These are phyloP conservation scores for Panurus biarmicus DNA, from an alignment of 2,113 vertebrate species.

Conservation along the genomic window DNA sequence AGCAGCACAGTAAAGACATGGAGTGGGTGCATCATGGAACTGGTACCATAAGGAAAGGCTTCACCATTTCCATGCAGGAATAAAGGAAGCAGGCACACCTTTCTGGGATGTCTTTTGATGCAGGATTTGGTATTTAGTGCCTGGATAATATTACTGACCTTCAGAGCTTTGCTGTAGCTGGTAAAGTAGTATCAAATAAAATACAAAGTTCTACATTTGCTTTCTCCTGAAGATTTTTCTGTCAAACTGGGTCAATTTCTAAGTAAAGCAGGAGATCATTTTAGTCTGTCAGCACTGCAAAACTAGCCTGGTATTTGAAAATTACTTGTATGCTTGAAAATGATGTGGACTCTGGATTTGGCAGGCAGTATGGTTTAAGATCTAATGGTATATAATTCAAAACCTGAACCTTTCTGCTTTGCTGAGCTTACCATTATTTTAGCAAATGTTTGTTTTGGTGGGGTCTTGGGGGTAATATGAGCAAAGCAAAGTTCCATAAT, in stretches of 20 bases:
- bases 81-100: not conserved
- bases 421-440: not conserved
- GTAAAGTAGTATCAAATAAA: not conserved
- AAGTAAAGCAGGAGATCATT: not conserved
- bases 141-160: not conserved
- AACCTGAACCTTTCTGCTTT: not conserved
- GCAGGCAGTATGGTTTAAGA: not conserved
- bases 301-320: not conserved
- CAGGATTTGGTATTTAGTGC: not conserved
- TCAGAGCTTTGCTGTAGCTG: not conserved
- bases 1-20: not conserved
- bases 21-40: rapidly evolving
- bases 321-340: not conserved
- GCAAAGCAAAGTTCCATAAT: not conserved
- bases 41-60: not conserved
- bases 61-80: not conserved
- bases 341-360: not conserved
- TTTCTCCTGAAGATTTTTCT: not conserved
- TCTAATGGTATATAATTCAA: not conserved
- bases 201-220: not conserved
- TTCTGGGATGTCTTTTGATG: not conserved
- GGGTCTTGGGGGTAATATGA: not conserved
- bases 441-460: not conserved
- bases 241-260: constrained; percentile 1
- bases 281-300: constrained; percentile 5